Evolutionary conservation across 2,797 vertebrate species (phyloP).

Genomic region (Chaetodon trifasciatus): DNA sequence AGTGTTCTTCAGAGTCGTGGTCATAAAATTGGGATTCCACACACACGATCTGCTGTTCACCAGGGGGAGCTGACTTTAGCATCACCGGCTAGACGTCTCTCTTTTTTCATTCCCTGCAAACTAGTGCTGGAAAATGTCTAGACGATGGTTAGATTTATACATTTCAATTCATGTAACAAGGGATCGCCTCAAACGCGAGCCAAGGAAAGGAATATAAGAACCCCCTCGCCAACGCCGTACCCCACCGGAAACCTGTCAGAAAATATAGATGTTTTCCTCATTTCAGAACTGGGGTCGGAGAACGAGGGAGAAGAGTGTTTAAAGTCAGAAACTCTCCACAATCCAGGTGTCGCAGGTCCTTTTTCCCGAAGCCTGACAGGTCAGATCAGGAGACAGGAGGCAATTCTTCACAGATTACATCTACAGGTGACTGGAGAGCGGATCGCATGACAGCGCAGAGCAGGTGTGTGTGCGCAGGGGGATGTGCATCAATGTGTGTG

Average conservation of each 20-base stretch:
- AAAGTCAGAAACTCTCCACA: constrained; percentile 52
- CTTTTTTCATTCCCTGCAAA: constrained; percentile 84
- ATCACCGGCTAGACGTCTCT: constrained; percentile 88
- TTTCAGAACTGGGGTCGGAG: constrained; percentile 43
- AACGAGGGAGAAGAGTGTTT: constrained; percentile 30
- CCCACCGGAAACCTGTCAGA: constrained; percentile 61
- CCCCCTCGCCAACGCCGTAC: constrained; percentile 77
- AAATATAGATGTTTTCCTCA: constrained; percentile 72
- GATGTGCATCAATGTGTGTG: constrained; percentile 25
- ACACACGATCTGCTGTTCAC: constrained; percentile 87
- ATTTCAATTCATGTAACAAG: constrained; percentile 94
- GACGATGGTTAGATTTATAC: constrained; percentile 94
- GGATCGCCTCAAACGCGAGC: constrained; percentile 92
- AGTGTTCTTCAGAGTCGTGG: constrained; percentile 86
- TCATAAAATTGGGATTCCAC: constrained; percentile 90
- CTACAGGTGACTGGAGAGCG: constrained; percentile 79
- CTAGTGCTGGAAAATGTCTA: constrained; percentile 94
- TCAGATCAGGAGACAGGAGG: constrained; percentile 76
- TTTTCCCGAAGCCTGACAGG: constrained; percentile 71
- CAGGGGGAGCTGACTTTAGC: constrained; percentile 89
- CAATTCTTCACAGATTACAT: constrained; percentile 83
- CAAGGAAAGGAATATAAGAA: constrained; percentile 92
- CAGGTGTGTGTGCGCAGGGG: constrained; percentile 64
- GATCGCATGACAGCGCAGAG: constrained; percentile 70
- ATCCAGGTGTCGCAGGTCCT: constrained; percentile 75